Evolutionary conservation across 2,797 vertebrate genomes (phyloP), one percentile per base, ranked within the genome.

Genomic region (Psittacula derbiana): DNA sequence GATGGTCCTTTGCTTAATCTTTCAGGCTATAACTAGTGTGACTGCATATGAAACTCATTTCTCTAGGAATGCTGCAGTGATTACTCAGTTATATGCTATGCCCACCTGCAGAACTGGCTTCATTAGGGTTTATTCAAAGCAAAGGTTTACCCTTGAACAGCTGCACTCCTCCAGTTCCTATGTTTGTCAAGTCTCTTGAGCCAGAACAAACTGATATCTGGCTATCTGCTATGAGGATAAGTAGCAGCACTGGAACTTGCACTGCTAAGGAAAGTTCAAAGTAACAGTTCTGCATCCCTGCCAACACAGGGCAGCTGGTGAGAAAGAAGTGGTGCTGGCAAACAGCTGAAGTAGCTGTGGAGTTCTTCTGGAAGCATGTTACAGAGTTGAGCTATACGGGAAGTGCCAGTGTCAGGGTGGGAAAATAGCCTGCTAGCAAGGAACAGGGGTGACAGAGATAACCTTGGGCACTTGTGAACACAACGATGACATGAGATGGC

Each of bases 281-380:
- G 83, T 71, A 67, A 86, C 19, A 71, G 11, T 84, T 90, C 40
- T 86, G 78, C 41, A 38, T 85, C 50, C 41, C 38, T 84, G 85
- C 88, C 82, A 91, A 44, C 66, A 49, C 41, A 52, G 66, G 28
- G 19, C 86, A 94, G 93, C 86, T 95, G 91, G 33, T 85, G 78
- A 86, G 80, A 57, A 73, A 73, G 52, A 31, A 86, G 17, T 1
- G 1, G 33, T 33, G 36, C n/a, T 81, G 83, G 52, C 5, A 16
- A 92, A 50, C 91, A 95, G 95, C 94, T 97, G 95, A 90, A 86
- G 78, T 90, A 94, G 83, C 91, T 92, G 90, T 70, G 55, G 67
- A 82, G 67, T 86, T 93, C 67, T 90, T 78, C 36, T 84, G 31
- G 73, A 73, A 79, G 64, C 44, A 10, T 7, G 24, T 64, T 84